Evolutionary conservation across 2,888 invertebrate genomes (phyloP), one percentile per base, ranked within the genome.

Genomic region (Chrysomela aeneicollis): DNA sequence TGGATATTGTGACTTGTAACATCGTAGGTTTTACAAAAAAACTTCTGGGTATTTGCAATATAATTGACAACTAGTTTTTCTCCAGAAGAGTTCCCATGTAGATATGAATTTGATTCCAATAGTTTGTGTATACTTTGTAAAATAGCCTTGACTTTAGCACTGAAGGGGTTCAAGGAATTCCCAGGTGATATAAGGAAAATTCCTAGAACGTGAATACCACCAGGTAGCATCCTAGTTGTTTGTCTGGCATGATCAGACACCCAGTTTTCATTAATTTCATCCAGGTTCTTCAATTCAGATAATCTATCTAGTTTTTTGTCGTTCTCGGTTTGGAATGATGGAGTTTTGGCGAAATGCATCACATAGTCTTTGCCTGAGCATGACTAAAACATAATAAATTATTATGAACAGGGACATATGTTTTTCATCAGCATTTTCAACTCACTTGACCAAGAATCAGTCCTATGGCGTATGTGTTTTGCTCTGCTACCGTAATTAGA

Each of bases 221-320:
- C 97, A 32, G 95, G 93, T 67, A 96, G 84, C 95, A 96, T 95
- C 82, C 94, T 88, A 1, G 92, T 91, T 0, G 94, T 92, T 85
- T 93, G 92, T 79, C 90, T 89, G 46, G 94, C 93, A 84, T 95
- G 94, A 77, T 93, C 92, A 0, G 90, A 89, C 2, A 92, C 86
- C 88, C 90, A 90, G 57, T 84, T 85, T 68, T 91, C 90, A 22
- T 89, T 88, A 59, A 92, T 84, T 67, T 86, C 87, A 73, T 83
- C 84, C 21, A 86, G 83, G 42, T 78, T 78, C 61, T 83, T 81
- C 32, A 78, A 73, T 52, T 60, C 53, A 2, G 64, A 21, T 9
- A 60, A n/a, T 61, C 61, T 62, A 17, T 60, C 69, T 52, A 71
- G 69, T 12, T 61, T 70, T 64, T 79, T 77, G 72, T 83, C 82